Evolutionary conservation across 1,140 invertebrate genomes (phyloP).

Genomic region (Zaprionus vittiger): DNA sequence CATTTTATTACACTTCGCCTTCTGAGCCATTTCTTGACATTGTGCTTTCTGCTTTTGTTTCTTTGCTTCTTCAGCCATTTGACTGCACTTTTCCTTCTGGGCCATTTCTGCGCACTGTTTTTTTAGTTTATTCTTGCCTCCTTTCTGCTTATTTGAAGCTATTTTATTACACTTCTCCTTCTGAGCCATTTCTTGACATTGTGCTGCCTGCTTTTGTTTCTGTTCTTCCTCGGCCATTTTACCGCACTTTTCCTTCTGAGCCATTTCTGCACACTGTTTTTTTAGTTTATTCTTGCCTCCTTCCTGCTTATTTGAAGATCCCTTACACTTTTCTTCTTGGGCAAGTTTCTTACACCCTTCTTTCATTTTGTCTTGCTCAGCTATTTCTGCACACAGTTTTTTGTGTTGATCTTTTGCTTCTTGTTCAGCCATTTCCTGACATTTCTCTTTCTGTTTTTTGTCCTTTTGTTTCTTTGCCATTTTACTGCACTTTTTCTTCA

Average conservation of each 20-base stretch:
- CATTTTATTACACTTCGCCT: too few species aligned
- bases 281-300: not conserved
- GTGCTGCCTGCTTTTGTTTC: not conserved
- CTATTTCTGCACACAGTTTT: not conserved
- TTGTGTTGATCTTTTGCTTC: not conserved
- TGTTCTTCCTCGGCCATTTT: not conserved
- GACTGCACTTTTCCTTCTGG: not conserved
- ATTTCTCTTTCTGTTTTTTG: not conserved
- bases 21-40: not conserved
- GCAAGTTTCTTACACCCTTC: not conserved
- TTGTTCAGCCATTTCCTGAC: not conserved
- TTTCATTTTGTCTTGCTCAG: not conserved
- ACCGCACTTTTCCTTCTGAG: not conserved
- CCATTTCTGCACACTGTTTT: not conserved
- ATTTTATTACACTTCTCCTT: too few species aligned
- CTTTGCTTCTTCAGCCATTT: not conserved
- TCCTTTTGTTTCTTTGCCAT: too few species aligned
- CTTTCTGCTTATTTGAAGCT: too few species aligned
- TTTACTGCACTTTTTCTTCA: too few species aligned
- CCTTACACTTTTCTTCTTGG: not conserved
- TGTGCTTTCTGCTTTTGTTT: not conserved
- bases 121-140: not conserved
- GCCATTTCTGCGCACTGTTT: conserved; percentile 11
- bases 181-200: not conserved
- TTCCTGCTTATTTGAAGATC: not conserved